Base-by-base conservation (phyloP, 2,113 vertebrate genomes). In the Nothocercus julius region DNA sequence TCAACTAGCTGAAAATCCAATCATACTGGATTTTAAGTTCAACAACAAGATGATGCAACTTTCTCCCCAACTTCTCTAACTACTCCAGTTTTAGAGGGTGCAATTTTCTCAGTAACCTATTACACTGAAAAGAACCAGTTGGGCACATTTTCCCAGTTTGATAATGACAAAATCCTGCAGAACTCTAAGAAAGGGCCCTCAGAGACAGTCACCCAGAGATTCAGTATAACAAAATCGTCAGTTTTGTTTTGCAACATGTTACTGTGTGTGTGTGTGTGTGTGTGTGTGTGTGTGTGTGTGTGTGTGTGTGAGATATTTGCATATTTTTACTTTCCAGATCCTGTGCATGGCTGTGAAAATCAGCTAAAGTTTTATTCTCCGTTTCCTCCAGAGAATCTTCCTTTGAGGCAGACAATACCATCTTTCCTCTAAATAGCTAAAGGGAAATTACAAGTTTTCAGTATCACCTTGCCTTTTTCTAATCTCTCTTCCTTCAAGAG, bases 261-360 rank as follows among this genome's bases (percentile, higher is more conserved):
- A 47, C 40, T 5, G 45, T 32, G n/a, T 53, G 14, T 56, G 76
- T n/a, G n/a, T 5, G 45, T 32, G n/a, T 53, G 14, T 56, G 76
- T 5, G 45, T 32, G n/a, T 53, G 14, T 56, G 76, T 5, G 45
- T 32, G n/a, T 53, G 14, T 56, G 76, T 5, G 45, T 32, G n/a
- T 53, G 14, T 56, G 76, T 5, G 45, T 32, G n/a, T 53, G 14
- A 51, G 76, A 20, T 53, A 82, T 40, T 68, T 73, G 27, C 15
- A 51, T 11, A 34, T 4, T 56, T 17, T 67, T 74, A 27, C 20
- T 82, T 69, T 91, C 44, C 76, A 83, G 15, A 70, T 13, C 12
- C 11, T 24, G 53, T 17, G 40, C 44, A 54, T 0, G 0, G 19
- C 32, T 87, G 32, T 6, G 53, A 44, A 62, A 82, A 45, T 7